Evolutionary conservation across 2,797 vertebrate genomes (phyloP).

Genomic region (Cossypha niveicapilla): DNA sequence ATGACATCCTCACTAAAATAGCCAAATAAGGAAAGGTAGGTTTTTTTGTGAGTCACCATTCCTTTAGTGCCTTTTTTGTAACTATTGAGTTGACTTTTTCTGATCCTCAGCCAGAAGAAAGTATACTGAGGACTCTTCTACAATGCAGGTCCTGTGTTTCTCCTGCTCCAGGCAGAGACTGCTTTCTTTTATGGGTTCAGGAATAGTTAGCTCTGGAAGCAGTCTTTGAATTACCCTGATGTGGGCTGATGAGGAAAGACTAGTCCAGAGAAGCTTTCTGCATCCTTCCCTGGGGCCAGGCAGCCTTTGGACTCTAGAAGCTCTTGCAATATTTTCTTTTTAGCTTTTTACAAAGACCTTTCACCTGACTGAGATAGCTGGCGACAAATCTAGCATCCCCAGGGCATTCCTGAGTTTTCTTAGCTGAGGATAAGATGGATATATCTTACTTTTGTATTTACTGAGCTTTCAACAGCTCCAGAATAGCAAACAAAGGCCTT

Average conservation of each 20-base stretch:
- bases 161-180: not conserved
- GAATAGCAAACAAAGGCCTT: not conserved
- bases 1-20: constrained; percentile 31
- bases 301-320: constrained; percentile 34
- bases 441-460: constrained; percentile 52
- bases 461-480: not conserved
- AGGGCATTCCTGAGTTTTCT: constrained; percentile 27
- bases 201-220: not conserved
- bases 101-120: not conserved
- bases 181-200: not conserved
- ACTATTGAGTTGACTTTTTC: not conserved
- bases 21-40: constrained; percentile 12
- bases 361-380: constrained; percentile 19
- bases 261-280: constrained; percentile 9
- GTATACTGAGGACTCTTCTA: not conserved
- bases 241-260: not conserved
- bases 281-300: constrained; percentile 20
- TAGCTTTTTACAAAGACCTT: constrained; percentile 52
- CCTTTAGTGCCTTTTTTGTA: not conserved
- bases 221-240: constrained; percentile 23
- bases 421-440: constrained; percentile 8
- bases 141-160: not conserved
- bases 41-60: constrained; percentile 17
- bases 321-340: constrained; percentile 59
- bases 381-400: constrained; percentile 30